Conservation (phyloP, 1,140 invertebrate species). For the Xylocopa sonorina region DNA sequence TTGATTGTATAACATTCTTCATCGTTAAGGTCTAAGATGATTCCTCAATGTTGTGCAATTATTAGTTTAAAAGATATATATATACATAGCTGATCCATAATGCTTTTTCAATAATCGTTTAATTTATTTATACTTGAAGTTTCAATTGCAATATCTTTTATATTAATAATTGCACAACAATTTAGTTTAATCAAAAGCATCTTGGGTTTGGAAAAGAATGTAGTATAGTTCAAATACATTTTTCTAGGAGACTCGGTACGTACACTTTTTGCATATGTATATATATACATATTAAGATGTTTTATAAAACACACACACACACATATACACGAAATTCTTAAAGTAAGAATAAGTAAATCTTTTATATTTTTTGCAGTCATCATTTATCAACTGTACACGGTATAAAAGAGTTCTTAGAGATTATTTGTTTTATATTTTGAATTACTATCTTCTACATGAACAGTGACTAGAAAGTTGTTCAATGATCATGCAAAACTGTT, state of each 20-base stretch:
- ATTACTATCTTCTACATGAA: too few species aligned
- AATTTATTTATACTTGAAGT: too few species aligned
- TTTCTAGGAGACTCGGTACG: conserved; percentile 24
- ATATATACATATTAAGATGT: conserved; percentile 13
- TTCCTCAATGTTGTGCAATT: conserved; percentile 13
- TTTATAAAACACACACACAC: conserved; percentile 8
- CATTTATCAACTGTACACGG: conserved; percentile 2
- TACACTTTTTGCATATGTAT: conserved; percentile 3
- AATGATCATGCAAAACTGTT: conserved; percentile 6
- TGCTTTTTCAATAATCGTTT: background rate
- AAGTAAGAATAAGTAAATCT: conserved; percentile 11
- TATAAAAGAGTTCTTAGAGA: background rate
- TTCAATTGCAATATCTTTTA: background rate
- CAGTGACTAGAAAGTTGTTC: conserved; percentile 6
- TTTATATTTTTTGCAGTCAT: conserved; percentile 9
- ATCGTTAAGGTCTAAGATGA: background rate
- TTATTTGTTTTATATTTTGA: background rate
- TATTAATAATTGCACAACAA: background rate
- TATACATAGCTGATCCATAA: background rate
- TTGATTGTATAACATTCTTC: background rate
- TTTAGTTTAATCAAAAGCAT: conserved; percentile 1
- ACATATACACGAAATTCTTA: background rate
- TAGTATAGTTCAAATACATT: background rate
- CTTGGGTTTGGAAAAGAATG: conserved; percentile 4
- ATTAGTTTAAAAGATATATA: conserved; percentile 20